A percentile compares a stretch with the other conserved stretches of the same genome.
phyloP scores from a whole-genome alignment of 2,888 invertebrate genomes.

The Drosophila quinaria region DNA sequence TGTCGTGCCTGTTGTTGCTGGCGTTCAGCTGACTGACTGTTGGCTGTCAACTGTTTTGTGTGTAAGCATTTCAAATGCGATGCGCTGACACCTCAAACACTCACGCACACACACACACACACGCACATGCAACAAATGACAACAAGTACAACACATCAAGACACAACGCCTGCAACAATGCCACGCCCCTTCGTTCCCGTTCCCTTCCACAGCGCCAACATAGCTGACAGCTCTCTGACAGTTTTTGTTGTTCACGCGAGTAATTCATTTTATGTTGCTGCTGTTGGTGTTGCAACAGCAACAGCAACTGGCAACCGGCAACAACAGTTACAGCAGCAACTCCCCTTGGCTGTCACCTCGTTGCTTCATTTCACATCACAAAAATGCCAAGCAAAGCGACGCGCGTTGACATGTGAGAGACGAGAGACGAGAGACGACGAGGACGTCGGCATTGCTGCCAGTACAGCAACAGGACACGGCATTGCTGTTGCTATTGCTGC shows the following conservation, averaged over 20 bases:
- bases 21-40: conserved; percentile 65
- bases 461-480: conserved; percentile 67
- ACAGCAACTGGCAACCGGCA: conserved; percentile 15
- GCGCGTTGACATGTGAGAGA: conserved; percentile 85
- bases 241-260: conserved; percentile 85
- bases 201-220: conserved; percentile 43
- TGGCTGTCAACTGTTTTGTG: conserved; percentile 72
- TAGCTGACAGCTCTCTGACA: conserved; percentile 84
- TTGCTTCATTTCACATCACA: conserved; percentile 82
- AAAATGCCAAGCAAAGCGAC: conserved; percentile 82
- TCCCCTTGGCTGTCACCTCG: conserved; percentile 82
- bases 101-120: conserved; percentile 26
- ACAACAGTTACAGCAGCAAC: conserved; percentile 56
- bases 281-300: conserved; percentile 42
- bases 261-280: conserved; percentile 84
- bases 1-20: conserved; percentile 30
- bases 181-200: conserved; percentile 16
- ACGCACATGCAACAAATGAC: conserved; percentile 36
- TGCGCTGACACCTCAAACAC: conserved; percentile 80
- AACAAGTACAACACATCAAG: conserved; percentile 49
- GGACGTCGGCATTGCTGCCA: conserved; percentile 47
- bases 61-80: conserved; percentile 79
- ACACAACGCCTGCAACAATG: conserved; percentile 38
- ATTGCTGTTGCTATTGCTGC: conserved; percentile 2
- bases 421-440: conserved; percentile 82